Base-by-base conservation (phyloP, 92 coral and sea anemone species). In the Meandrina meandrites region DNA sequence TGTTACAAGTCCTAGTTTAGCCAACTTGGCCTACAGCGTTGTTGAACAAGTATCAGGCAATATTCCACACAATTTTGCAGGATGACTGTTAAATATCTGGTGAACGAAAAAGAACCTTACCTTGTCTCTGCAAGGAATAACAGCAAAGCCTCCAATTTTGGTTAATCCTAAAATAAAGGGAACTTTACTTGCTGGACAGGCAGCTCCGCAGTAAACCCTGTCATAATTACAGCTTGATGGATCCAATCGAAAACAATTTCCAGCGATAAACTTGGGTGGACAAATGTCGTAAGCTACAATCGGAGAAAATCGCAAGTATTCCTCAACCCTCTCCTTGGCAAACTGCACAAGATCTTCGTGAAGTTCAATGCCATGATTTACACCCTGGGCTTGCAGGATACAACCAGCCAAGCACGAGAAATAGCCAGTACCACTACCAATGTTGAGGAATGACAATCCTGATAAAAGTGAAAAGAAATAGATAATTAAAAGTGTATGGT, bases 401-500 rank as follows among this genome's bases (percentile, higher is more conserved):
- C 87, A 92, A 15, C 99, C 99, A 92, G 93, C 98, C 19, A 95
- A 51, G 74, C 95, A 90, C 4, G 95, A 95, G 71, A 97, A 97
- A 78, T 97, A 97, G 9, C 99, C 99, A 27, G 99, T 97, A 0
- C 99, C 99, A 91, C 99, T 97, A 24, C 99, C 99, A 69, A 97
- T 87, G 54, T 97, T 97, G 79, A 97, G 93, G 88, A 97, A 97
- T 24, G 99, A 92, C 84, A 97, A 89, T 12, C 98, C 99, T 97
- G 78, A 34, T 6, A 42, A 4, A 48, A 75, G 27, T 6, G 0
- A 32, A 50, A 21, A 27, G 35, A 36, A 22, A 70, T 0, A 50
- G 35, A 21, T 53, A 45, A 36, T 24, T 27, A 28, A 62, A 62
- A 62, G 22, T 19, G 22, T 9, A n/a, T n/a, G n/a, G n/a, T n/a